phyloP scores from a whole-genome alignment of 1,140 invertebrate genomes.

The Drosophila navojoa region DNA sequence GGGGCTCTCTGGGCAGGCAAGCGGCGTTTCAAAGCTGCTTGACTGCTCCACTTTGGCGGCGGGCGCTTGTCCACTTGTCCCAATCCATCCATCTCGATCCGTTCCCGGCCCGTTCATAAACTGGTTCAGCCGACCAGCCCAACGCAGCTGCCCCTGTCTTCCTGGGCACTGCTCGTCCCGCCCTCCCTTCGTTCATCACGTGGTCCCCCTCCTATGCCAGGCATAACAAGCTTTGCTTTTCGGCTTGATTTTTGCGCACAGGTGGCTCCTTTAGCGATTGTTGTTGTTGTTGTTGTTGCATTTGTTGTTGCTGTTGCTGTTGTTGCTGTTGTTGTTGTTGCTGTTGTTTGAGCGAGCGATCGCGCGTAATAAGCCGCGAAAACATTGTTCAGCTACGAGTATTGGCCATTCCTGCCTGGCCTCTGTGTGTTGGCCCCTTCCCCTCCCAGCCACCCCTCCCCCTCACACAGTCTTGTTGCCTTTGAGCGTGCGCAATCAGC shows the following conservation, averaged over 20 bases:
- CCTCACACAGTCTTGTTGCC: not conserved
- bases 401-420: slow-evolving; percentile 23
- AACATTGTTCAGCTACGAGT: slow-evolving; percentile 73
- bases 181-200: not conserved
- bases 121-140: slow-evolving; percentile 54
- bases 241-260: slow-evolving; percentile 76
- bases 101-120: slow-evolving; percentile 40
- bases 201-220: not conserved
- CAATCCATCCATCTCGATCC: slow-evolving; percentile 68
- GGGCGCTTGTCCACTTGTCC: slow-evolving; percentile 48
- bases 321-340: slow-evolving; percentile 25
- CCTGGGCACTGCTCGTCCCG: not conserved
- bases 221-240: slow-evolving; percentile 75
- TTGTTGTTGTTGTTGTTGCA: slow-evolving; percentile 24
- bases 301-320: slow-evolving; percentile 23
- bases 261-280: slow-evolving; percentile 53
- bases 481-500: slow-evolving; percentile 25
- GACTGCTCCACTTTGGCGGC: slow-evolving; percentile 76
- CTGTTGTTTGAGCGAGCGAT: slow-evolving; percentile 58
- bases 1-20: slow-evolving; percentile 29
- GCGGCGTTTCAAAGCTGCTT: slow-evolving; percentile 77
- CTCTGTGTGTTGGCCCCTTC: not conserved
- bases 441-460: not conserved
- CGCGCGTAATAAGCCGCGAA: slow-evolving; percentile 80
- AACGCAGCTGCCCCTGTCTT: not conserved